Base-by-base conservation (phyloP, 2,888 invertebrate species). In the Caenorhabditis japonica region DNA sequence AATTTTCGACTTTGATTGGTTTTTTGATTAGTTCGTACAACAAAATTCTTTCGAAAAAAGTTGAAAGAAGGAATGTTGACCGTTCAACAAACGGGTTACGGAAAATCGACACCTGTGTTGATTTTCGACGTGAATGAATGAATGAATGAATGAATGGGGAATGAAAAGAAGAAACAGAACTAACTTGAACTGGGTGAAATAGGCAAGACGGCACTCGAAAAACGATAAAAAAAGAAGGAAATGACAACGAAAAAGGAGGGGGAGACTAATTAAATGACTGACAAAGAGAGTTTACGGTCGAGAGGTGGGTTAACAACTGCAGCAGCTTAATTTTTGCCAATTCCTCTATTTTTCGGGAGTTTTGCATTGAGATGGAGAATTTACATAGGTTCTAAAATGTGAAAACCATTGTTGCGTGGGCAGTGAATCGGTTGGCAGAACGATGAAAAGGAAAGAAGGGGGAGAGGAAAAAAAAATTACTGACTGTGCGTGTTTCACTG, bases 201-300 rank as follows among this genome's bases (percentile, higher is more conserved):
- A n/a, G n/a, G n/a, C n/a, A n/a, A 30, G 30, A 30, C 30, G 64
- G 39, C 55, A 64, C 64, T 56, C 55, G 55, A 64, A 64, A 64
- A 64, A 30, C 64, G 64, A 64, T 64, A 64, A 64, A 64, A 64
- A 62, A 55, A 55, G 55, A 33, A 39, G 53, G 44, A 55, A 55
- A 33, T 55, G 43, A 13, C 21, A 21, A 33, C 30, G 39, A 19
- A 33, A 17, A 33, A n/a, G 23, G 27, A 19, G 15, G 25, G 38
- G 53, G 55, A 36, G 62, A 39, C 64, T 64, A 64, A 64, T 64
- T 55, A 64, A 64, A 64, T 53, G 55, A 39, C 33, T 15, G n/a
- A 27, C 17, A 15, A 23, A 12, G 13, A 12, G 21, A 30, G 47
- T 44, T 30, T 62, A 62, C 62, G 62, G 51, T 60, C 49, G 43